Evolutionary conservation across 1,140 invertebrate species (phyloP).

Genomic region (Physella acuta): DNA sequence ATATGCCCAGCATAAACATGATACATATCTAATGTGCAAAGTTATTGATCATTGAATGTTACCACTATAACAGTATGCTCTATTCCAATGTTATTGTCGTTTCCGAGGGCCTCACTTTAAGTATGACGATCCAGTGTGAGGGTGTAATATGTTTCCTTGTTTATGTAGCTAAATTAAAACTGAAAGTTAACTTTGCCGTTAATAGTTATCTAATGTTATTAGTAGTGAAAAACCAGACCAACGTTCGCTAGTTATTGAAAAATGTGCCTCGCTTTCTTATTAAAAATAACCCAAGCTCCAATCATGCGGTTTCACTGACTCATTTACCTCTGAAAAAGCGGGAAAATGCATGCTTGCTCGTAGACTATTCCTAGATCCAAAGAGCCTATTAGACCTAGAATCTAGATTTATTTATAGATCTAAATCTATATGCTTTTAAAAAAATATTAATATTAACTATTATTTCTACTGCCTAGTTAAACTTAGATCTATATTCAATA

Average conservation of each 20-base stretch:
- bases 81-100: slow-evolving; percentile 10
- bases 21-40: neutral
- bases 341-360: neutral
- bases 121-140: neutral
- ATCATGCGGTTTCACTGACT: neutral
- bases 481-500: neutral
- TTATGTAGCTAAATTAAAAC: neutral
- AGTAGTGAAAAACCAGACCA: neutral
- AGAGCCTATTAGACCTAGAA: neutral
- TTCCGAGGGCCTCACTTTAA: neutral
- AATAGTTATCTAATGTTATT: neutral
- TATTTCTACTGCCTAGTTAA: neutral
- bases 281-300: neutral
- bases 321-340: neutral
- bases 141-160: neutral
- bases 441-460: neutral
- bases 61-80: slow-evolving; percentile 9
- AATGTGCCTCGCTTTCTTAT: neutral
- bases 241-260: neutral
- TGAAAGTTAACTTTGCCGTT: neutral
- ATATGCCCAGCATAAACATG: neutral
- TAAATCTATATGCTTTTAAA: neutral
- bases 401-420: neutral
- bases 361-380: neutral
- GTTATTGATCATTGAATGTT: slow-evolving; percentile 20